These are phyloP conservation scores for Matsumurasca onukii DNA, from an alignment of 1,140 invertebrate species.

Conservation along the genomic window DNA sequence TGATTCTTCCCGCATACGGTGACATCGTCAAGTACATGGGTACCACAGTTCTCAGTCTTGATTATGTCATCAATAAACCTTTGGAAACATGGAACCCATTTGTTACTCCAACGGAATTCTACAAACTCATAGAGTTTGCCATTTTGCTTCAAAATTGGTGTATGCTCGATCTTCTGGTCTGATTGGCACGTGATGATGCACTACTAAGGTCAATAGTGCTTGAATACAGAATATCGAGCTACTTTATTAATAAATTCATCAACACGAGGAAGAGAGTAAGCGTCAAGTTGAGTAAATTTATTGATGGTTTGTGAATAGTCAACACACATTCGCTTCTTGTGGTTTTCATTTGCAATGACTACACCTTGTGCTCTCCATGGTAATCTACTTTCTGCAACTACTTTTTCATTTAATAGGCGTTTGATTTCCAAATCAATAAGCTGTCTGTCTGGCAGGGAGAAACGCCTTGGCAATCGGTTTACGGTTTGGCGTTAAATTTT, in stretches of 20 bases:
- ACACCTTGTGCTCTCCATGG: slow-evolving; percentile 11
- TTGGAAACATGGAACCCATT: slow-evolving; percentile 34
- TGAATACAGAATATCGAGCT: background rate
- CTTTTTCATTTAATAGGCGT: background rate
- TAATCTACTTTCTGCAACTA: background rate
- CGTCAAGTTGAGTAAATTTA: background rate
- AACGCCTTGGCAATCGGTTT: background rate
- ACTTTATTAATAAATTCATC: background rate
- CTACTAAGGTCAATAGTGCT: background rate
- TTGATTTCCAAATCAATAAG: background rate
- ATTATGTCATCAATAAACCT: slow-evolving; percentile 24
- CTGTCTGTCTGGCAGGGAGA: background rate
- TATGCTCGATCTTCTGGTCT: background rate
- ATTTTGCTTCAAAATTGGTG: background rate
- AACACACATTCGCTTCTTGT: background rate
- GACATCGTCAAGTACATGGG: slow-evolving; percentile 2
- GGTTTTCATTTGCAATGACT: background rate
- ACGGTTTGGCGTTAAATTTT: background rate
- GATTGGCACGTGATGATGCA: background rate
- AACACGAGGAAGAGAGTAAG: background rate
- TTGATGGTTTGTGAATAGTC: background rate
- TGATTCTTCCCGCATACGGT: slow-evolving; percentile 21
- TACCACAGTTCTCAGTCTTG: background rate
- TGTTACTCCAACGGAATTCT: slow-evolving; percentile 38
- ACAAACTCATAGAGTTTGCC: background rate